phyloP scores from a whole-genome alignment of 2,113 vertebrate genomes.

The Carollia perspicillata region DNA sequence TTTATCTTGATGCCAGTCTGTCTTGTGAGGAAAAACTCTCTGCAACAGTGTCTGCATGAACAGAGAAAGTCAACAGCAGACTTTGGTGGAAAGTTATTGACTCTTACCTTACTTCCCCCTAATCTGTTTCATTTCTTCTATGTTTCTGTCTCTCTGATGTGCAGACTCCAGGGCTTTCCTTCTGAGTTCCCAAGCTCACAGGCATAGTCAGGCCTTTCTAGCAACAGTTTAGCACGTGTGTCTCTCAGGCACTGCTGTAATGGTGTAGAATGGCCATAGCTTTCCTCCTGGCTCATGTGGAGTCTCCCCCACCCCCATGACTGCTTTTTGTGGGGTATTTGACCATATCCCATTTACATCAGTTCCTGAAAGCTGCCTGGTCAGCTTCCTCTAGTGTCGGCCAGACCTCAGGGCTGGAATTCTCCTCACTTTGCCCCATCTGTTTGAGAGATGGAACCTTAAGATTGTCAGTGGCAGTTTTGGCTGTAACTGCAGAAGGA shows the following conservation, averaged over 20 bases:
- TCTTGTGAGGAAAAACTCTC: not conserved
- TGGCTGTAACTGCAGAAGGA: not conserved
- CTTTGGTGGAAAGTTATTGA: not conserved
- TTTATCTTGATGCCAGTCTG: not conserved
- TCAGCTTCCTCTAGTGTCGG: conserved; percentile 32
- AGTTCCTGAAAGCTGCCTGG: conserved; percentile 43
- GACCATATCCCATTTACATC: conserved; percentile 37
- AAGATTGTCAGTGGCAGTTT: not conserved
- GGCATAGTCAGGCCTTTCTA: not conserved
- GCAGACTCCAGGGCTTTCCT: not conserved
- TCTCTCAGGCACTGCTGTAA: not conserved
- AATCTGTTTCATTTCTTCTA: not conserved
- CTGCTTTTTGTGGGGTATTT: conserved; percentile 45
- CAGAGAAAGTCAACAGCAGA: conserved; percentile 26
- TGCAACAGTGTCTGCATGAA: not conserved
- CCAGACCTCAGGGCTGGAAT: not conserved
- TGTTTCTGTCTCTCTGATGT: not conserved
- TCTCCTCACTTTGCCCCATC: not conserved
- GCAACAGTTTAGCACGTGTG: not conserved
- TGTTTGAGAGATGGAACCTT: not conserved
- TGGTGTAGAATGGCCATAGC: not conserved
- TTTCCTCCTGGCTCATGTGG: not conserved
- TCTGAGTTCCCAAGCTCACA: not conserved
- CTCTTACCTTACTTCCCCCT: not conserved
- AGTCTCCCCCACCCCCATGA: not conserved